Evolutionary conservation across 2,797 vertebrate genomes (phyloP), one percentile per base, ranked within the genome.

Genomic region (Tapera naevia): DNA sequence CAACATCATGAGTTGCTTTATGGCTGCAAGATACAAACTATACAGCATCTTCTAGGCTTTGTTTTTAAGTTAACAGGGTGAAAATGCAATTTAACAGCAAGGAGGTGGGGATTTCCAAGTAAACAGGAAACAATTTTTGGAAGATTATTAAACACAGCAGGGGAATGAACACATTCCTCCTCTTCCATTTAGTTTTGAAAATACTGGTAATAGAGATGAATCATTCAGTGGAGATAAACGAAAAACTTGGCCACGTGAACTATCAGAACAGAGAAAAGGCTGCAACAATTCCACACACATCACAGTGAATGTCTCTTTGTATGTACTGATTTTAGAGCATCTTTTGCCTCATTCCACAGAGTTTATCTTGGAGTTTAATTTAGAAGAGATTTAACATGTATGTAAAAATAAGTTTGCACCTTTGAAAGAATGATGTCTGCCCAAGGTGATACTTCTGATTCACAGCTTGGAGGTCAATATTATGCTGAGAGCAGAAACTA

Each of bases 111-210:
- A 81, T 91, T 80, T 94, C 91, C 80, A 69, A 91, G 76, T 94
- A 95, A 96, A 95, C 67, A 91, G 91, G 95, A 96, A 95, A 89
- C 86, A 91, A 82, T 93, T 93, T 95, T 82, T 73, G 81, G 75
- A 72, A 96, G 69, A 94, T 94, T 96, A 94, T 94, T 95, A 95
- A 94, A 96, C 84, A 80, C 88, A 91, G 73, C 62, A 91, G 79
- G 93, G 33, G 58, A 88, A 93, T 80, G 65, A 96, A 94, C 65
- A 87, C 87, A 78, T 89, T 89, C 83, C 85, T 96, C 73, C 70
- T 88, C 88, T 94, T 93, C 79, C 91, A 94, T 93, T 97, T 91
- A 94, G 81, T 96, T 94, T 88, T 84, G 78, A 93, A 94, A 95
- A 91, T 91, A 69, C 39, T 91, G 72, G 69, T 94, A 93, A 93